phyloP scores from a whole-genome alignment of 2,888 invertebrate genomes.

The Rugalucina vietnamica region DNA sequence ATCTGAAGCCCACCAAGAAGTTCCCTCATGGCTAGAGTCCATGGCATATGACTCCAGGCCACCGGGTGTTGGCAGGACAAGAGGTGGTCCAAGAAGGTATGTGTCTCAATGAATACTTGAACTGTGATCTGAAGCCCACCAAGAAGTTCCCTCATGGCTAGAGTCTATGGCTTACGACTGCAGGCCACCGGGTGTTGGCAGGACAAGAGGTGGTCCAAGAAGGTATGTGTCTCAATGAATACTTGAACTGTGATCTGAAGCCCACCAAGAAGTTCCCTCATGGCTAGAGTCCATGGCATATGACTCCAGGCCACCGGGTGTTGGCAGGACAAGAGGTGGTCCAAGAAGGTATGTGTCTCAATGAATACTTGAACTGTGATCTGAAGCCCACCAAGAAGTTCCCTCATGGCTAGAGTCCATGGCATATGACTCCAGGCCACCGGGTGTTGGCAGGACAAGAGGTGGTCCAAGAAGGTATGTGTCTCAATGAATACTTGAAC shows the following conservation, averaged over 20 bases:
- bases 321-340: conserved; percentile 63
- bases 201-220: conserved; percentile 66
- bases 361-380: conserved; percentile 96
- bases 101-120: too few species aligned
- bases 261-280: conserved; percentile 97
- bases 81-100: conserved; percentile 68
- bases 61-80: conserved; percentile 48
- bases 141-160: conserved; percentile 95
- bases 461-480: conserved; percentile 67
- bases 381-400: conserved; percentile 98
- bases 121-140: conserved; percentile 97
- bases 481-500: too few species aligned
- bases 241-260: conserved; percentile 96
- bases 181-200: conserved; percentile 61
- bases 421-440: conserved; percentile 84
- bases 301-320: conserved; percentile 72
- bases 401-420: conserved; percentile 93
- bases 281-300: conserved; percentile 91
- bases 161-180: conserved; percentile 87
- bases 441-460: conserved; percentile 55
- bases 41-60: conserved; percentile 85
- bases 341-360: conserved; percentile 62
- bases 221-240: too few species aligned
- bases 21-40: conserved; percentile 93
- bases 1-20: conserved; percentile 97